phyloP scores from a whole-genome alignment of 2,888 invertebrate genomes.

The Acanthosepion pharaonis region DNA sequence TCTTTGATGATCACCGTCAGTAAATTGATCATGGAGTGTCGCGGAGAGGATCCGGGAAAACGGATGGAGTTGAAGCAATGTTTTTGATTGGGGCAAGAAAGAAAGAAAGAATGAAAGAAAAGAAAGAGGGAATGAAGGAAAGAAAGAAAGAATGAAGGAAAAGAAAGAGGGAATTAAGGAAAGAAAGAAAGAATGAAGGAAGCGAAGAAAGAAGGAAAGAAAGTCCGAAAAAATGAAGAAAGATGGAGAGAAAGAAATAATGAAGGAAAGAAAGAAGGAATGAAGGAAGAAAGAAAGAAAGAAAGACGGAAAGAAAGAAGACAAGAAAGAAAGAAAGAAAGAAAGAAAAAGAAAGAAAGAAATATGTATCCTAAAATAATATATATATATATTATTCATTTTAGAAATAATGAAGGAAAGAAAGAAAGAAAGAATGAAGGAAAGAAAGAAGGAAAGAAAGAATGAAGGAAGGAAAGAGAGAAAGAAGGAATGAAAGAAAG shows the following conservation, averaged over 20 bases:
- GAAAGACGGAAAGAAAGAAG: background rate
- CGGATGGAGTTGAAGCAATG: background rate
- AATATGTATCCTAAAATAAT: no score
- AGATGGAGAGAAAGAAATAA: background rate
- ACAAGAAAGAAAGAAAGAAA: accelerated
- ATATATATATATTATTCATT: no score
- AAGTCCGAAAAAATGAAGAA: background rate
- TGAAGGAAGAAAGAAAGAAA: background rate
- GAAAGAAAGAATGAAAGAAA: background rate
- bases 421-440: no score
- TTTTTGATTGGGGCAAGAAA: background rate
- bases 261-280: background rate
- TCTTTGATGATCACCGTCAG: background rate
- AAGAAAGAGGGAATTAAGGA: background rate
- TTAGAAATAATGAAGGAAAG: no score
- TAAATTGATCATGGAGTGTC: background rate
- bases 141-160: background rate
- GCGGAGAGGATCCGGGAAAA: background rate
- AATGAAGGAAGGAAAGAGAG: no score
- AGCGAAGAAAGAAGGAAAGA: accelerated
- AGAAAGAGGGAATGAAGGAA: background rate
- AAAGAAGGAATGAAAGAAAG: no score
- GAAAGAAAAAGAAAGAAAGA: background rate
- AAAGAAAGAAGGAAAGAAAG: no score
- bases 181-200: background rate